These are phyloP conservation scores for Hemaris fuciformis DNA, from an alignment of 2,888 invertebrate species.

Conservation along the genomic window DNA sequence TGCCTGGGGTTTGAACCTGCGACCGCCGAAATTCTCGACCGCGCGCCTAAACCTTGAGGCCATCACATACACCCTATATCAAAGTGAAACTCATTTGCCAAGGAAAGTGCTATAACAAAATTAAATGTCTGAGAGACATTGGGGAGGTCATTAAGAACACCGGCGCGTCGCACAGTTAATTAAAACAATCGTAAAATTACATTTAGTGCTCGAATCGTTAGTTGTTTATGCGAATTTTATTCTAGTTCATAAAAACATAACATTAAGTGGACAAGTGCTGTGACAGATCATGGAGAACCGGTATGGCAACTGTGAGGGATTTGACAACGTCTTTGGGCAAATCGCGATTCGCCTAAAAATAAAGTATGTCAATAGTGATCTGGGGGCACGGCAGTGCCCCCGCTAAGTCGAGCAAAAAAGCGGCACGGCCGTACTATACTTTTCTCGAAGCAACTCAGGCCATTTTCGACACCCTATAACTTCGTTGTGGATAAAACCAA, in stretches of 20 bases:
- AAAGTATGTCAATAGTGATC: background rate
- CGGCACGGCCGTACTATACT: too few species aligned
- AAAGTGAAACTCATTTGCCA: conserved; percentile 20
- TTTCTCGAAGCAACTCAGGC: too few species aligned
- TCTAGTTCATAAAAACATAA: conserved; percentile 32
- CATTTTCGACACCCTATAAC: too few species aligned
- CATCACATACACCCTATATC: too few species aligned
- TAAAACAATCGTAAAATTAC: conserved; percentile 10
- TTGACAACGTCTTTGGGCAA: background rate
- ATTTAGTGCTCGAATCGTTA: conserved; percentile 1
- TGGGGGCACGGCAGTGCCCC: too few species aligned
- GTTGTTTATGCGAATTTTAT: conserved; percentile 22
- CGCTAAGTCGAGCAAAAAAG: too few species aligned
- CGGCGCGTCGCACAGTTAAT: background rate
- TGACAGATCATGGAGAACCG: background rate
- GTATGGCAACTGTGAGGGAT: background rate
- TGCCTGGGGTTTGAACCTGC: too few species aligned
- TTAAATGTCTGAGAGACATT: background rate
- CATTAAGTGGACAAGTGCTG: conserved; percentile 1
- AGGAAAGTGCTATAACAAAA: background rate
- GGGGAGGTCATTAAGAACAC: background rate
- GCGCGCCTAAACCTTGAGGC: too few species aligned
- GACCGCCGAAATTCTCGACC: too few species aligned
- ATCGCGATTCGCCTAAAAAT: background rate
- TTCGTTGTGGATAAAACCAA: too few species aligned